Conservation (phyloP, 2,113 vertebrate species). For the Notarius lentiginosus region DNA sequence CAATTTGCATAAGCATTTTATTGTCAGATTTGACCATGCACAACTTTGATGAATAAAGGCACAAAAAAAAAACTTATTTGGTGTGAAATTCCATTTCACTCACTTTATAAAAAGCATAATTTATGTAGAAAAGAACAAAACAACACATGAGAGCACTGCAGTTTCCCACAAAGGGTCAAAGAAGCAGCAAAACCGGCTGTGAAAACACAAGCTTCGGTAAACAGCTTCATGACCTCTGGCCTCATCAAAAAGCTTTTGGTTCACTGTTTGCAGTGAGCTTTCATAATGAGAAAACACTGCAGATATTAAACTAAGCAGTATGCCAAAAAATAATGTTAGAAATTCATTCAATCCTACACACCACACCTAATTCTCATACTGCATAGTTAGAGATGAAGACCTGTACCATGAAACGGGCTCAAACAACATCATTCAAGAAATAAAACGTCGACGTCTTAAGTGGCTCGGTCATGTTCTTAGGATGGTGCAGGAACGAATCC, state of each 20-base stretch:
- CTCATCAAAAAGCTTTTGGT: constrained; percentile 12
- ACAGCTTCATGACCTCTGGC: constrained; percentile 11
- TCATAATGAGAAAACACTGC: constrained; percentile 8
- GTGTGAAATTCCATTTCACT: neutral
- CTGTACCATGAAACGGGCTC: too few species aligned
- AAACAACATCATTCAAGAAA: too few species aligned
- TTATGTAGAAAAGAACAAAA: constrained; percentile 27
- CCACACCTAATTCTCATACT: neutral
- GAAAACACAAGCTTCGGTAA: neutral
- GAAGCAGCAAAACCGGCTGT: neutral
- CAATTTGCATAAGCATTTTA: neutral
- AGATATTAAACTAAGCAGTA: neutral
- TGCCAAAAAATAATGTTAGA: neutral
- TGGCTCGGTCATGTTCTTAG: too few species aligned
- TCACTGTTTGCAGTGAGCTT: neutral
- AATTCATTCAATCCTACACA: neutral
- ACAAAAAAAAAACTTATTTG: neutral
- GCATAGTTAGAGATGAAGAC: neutral
- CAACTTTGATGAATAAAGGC: neutral
- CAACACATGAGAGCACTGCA: neutral
- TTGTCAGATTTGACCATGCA: neutral
- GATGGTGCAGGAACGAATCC: too few species aligned
- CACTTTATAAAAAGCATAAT: constrained; percentile 3
- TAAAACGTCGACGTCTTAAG: too few species aligned
- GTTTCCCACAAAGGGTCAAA: constrained; percentile 34